Percentiles rank a stretch among this genome's conserved stretches.
phyloP scores from a whole-genome alignment of 64 coral and sea anemone species.

The Actinia tenebrosa region DNA sequence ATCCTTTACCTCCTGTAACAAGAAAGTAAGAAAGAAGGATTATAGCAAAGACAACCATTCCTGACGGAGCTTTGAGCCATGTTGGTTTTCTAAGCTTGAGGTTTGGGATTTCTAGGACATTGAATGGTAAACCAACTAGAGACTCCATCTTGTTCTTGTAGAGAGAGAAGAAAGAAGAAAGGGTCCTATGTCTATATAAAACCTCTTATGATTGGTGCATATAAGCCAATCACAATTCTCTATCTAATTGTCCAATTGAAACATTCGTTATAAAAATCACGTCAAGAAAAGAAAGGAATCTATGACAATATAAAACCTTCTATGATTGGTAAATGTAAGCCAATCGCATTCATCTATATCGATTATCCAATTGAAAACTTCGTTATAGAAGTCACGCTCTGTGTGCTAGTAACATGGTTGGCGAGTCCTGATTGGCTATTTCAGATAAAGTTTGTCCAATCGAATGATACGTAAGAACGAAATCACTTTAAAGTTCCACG shows the following conservation, averaged over 20 bases:
- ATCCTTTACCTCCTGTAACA: slow-evolving; percentile 81
- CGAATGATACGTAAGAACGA: not conserved
- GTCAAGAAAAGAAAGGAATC: too few relatives aligned
- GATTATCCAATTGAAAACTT: slow-evolving; percentile 28
- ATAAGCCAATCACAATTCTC: not conserved
- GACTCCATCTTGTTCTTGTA: slow-evolving; percentile 84
- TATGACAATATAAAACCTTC: not conserved
- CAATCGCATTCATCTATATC: not conserved
- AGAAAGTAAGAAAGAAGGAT: slow-evolving; percentile 97
- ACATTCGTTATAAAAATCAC: not conserved
- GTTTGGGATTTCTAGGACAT: slow-evolving; percentile 90
- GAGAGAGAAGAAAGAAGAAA: slow-evolving; percentile 51
- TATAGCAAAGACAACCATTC: slow-evolving; percentile 94
- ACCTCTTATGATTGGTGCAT: slow-evolving; percentile 59
- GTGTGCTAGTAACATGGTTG: not conserved
- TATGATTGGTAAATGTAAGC: slow-evolving; percentile 56
- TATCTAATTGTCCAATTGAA: slow-evolving; percentile 36
- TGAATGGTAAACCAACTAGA: slow-evolving; percentile 90
- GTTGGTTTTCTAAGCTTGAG: slow-evolving; percentile 90
- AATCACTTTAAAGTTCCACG: slow-evolving; percentile 21
- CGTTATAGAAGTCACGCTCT: not conserved
- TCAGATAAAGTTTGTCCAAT: slow-evolving; percentile 20
- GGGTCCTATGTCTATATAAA: not conserved
- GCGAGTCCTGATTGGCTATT: slow-evolving; percentile 57
- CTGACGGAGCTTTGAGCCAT: slow-evolving; percentile 98